phyloP scores from a whole-genome alignment of 2,113 vertebrate species.

The Lophotis ruficrista region DNA sequence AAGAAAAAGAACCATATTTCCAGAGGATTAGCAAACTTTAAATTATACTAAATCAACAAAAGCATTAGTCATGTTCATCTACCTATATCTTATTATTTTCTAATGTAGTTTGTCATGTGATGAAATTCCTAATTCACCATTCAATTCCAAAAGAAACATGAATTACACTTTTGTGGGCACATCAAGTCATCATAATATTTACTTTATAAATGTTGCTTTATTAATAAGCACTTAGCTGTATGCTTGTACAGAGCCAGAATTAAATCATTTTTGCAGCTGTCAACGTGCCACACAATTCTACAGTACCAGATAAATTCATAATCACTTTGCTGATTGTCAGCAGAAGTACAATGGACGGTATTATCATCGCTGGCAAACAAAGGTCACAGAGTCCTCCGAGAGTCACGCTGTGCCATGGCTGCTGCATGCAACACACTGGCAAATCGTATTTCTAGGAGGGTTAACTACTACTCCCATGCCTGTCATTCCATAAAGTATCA shows the following conservation, averaged over 20 bases:
- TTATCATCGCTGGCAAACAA: constrained; percentile 26
- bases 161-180: not conserved
- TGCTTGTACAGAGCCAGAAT: not conserved
- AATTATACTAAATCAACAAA: not conserved
- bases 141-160: not conserved
- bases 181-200: constrained; percentile 15
- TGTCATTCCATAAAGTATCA: not conserved
- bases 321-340: not conserved
- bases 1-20: not conserved
- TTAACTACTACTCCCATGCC: not conserved
- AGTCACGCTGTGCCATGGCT: not conserved
- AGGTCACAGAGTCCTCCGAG: not conserved
- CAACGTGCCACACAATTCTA: not conserved
- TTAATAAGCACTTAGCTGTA: constrained; percentile 3
- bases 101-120: not conserved
- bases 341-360: constrained; percentile 20
- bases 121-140: not conserved
- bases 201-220: constrained; percentile 11
- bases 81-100: not conserved
- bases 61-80: not conserved
- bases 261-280: constrained; percentile 56
- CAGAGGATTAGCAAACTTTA: not conserved
- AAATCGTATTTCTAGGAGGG: not conserved
- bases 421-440: not conserved
- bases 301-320: constrained; percentile 28